Evolutionary conservation across 2,797 vertebrate species (phyloP).

Genomic region (Rhinoraja longicauda): DNA sequence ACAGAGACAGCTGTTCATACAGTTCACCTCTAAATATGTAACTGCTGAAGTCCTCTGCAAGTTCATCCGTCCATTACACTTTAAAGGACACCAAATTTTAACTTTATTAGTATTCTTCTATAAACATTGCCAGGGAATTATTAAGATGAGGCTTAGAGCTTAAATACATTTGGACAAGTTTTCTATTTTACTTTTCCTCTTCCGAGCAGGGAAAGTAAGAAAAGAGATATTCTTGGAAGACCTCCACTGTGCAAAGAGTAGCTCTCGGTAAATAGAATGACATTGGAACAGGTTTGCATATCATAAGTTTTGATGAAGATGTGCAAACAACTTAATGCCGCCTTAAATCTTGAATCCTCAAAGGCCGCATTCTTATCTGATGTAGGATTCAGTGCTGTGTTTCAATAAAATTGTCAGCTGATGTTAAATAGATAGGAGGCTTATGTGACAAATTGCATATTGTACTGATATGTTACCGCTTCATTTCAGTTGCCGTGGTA

Average conservation of each 20-base stretch:
- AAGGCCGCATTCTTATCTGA: neutral
- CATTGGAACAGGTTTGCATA: neutral
- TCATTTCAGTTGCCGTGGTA: neutral
- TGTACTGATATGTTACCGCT: neutral
- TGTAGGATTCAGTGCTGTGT: neutral
- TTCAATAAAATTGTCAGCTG: neutral
- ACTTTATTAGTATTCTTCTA: neutral
- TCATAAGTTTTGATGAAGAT: neutral
- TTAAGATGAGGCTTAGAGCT: neutral
- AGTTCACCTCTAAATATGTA: neutral
- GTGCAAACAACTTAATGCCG: neutral
- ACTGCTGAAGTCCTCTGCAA: neutral
- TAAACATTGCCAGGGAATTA: neutral
- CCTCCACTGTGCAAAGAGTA: neutral
- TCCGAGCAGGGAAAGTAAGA: neutral
- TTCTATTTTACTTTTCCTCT: neutral
- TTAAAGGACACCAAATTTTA: neutral
- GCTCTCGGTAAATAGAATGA: neutral
- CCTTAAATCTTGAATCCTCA: neutral
- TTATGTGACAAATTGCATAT: neutral
- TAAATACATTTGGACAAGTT: neutral
- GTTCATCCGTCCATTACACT: neutral
- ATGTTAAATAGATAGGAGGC: neutral
- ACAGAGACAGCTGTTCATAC: conserved; percentile 4
- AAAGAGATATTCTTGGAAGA: neutral